Evolutionary conservation across 1,140 invertebrate species (phyloP).

Genomic region (Brachionus angularis): DNA sequence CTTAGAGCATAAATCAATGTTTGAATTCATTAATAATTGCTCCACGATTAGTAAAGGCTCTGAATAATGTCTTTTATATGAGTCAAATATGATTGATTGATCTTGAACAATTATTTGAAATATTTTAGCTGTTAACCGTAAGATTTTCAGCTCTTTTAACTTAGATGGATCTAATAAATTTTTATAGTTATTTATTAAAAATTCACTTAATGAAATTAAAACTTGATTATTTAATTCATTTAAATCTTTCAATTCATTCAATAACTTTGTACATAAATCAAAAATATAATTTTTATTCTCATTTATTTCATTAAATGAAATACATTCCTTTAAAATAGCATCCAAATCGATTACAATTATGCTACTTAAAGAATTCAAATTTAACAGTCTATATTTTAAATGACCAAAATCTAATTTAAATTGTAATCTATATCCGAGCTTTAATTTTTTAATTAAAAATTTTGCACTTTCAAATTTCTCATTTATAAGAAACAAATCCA

Average conservation of each 20-base stretch:
- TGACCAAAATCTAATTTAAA: constrained; percentile 42
- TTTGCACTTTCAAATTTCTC: constrained; percentile 31
- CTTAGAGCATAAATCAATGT: constrained; percentile 47
- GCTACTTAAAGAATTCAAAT: constrained; percentile 22
- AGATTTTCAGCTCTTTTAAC: background rate
- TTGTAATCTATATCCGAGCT: background rate
- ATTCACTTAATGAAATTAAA: constrained; percentile 20
- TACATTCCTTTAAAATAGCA: constrained; percentile 25
- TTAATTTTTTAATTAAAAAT: constrained; percentile 16
- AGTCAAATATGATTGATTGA: constrained; percentile 15
- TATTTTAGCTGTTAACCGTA: constrained; percentile 27
- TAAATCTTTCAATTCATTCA: constrained; percentile 28
- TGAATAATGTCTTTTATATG: constrained; percentile 51
- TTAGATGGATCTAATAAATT: background rate
- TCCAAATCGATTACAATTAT: constrained; percentile 35
- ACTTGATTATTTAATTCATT: constrained; percentile 39
- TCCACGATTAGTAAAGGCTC: constrained; percentile 53
- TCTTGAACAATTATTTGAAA: constrained; percentile 33
- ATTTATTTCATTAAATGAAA: background rate
- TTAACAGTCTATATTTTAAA: constrained; percentile 20
- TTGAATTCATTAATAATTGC: constrained; percentile 57
- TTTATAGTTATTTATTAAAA: background rate
- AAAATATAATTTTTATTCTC: background rate
- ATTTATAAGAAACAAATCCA: constrained; percentile 36
- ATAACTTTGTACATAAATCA: constrained; percentile 1